Conservation (phyloP, 2,888 invertebrate species). For the Leptinotarsa rubiginosa region DNA sequence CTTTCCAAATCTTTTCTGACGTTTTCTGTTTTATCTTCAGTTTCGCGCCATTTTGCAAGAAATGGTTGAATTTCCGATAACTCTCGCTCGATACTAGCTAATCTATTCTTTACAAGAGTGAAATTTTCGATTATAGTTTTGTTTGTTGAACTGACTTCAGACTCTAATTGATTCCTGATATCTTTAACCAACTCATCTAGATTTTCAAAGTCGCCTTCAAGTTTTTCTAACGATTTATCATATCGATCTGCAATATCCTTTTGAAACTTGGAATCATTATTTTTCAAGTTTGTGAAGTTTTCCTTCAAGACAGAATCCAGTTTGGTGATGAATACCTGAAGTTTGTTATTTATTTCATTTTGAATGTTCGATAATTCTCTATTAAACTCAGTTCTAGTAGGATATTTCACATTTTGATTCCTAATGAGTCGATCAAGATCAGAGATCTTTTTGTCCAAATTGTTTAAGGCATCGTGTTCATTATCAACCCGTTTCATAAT, state of each 20-base stretch:
- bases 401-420: not conserved
- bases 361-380: not conserved
- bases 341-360: conserved; percentile 13
- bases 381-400: not conserved
- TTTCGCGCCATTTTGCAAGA: not conserved
- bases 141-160: not conserved
- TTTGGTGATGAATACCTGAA: not conserved
- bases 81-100: not conserved
- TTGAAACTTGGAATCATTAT: conserved; percentile 8
- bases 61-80: not conserved
- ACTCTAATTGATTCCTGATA: not conserved
- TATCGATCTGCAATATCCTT: conserved; percentile 13
- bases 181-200: not conserved
- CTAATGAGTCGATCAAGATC: not conserved
- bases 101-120: not conserved
- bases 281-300: not conserved
- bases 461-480: not conserved
- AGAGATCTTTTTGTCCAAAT: not conserved
- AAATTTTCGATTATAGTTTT: conserved; percentile 1
- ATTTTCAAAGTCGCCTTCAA: not conserved
- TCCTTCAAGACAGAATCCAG: conserved; percentile 6
- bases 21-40: not conserved
- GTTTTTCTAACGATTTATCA: conserved; percentile 10
- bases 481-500: not conserved
- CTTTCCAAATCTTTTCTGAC: not conserved